Conservation (phyloP, 2,797 vertebrate species). For the Sebastes hubbsi region DNA sequence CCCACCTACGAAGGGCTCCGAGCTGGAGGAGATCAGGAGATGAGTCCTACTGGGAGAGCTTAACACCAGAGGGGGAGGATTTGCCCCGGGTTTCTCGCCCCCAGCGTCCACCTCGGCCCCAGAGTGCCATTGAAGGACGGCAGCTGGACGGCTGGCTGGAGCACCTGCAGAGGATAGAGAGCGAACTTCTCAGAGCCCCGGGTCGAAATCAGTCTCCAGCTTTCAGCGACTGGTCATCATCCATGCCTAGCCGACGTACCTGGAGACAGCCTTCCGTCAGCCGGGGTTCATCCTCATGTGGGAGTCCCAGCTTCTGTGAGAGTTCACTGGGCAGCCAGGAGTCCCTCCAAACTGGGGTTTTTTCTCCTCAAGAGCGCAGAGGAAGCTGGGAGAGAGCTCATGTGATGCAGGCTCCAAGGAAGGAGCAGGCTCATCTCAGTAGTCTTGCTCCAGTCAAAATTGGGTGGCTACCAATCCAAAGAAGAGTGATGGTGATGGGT, state of each 20-base stretch:
- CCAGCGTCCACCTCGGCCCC: constrained; percentile 61
- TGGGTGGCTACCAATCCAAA: constrained; percentile 82
- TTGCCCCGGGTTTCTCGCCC: constrained; percentile 22
- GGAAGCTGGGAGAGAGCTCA: constrained; percentile 71
- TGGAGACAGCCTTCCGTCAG: constrained; percentile 39
- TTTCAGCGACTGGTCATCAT: constrained; percentile 50
- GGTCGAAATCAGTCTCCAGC: constrained; percentile 12
- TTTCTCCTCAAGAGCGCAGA: constrained; percentile 34
- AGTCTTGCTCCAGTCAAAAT: constrained; percentile 72
- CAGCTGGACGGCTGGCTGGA: constrained; percentile 76
- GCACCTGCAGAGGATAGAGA: constrained; percentile 65
- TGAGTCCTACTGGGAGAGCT: constrained; percentile 69
- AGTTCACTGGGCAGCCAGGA: constrained; percentile 73
- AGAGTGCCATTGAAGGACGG: constrained; percentile 78
- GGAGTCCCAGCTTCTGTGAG: constrained; percentile 51
- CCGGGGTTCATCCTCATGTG: constrained; percentile 47
- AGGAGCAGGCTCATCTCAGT: constrained; percentile 72
- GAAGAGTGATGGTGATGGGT: constrained; percentile 57
- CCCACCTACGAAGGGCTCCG: constrained; percentile 53
- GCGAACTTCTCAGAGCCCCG: background rate
- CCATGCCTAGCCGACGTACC: constrained; percentile 40
- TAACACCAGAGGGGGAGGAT: constrained; percentile 46
- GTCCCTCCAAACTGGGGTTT: constrained; percentile 41
- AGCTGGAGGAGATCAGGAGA: constrained; percentile 77
- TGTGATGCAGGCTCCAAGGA: constrained; percentile 62